Evolutionary conservation across 1,140 invertebrate species (phyloP).

Genomic region (Magallana angulata): DNA sequence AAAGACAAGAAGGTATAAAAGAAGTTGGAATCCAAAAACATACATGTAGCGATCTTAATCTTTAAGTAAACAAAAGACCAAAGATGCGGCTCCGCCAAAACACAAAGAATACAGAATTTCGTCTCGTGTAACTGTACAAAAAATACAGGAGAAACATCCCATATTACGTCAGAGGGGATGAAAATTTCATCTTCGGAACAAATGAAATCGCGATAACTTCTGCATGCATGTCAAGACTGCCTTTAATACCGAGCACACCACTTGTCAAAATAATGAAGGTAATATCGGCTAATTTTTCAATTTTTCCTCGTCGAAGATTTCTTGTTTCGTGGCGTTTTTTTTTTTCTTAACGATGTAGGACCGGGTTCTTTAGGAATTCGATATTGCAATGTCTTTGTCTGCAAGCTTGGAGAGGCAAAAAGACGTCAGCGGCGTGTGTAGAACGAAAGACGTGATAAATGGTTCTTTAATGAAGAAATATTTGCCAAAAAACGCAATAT

Average conservation of each 20-base stretch:
- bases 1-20: background rate
- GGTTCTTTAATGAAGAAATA: background rate
- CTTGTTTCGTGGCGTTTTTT: background rate
- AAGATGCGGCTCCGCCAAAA: background rate
- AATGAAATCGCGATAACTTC: slow-evolving; percentile 11
- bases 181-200: background rate
- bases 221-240: slow-evolving; percentile 23
- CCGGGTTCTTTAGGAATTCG: background rate
- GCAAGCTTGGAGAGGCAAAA: background rate
- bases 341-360: background rate
- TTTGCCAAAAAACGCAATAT: background rate
- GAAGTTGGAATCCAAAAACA: background rate
- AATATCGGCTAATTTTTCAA: slow-evolving; percentile 27
- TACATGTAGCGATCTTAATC: background rate
- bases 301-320: background rate
- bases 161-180: slow-evolving; percentile 2
- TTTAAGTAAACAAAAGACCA: too few species aligned
- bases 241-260: background rate
- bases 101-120: background rate
- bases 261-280: slow-evolving; percentile 27
- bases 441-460: background rate
- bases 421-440: background rate
- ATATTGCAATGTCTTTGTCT: background rate
- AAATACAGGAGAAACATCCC: background rate
- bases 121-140: background rate